Conservation (phyloP, 2,113 vertebrate genomes). For the Tupaia chinensis region DNA sequence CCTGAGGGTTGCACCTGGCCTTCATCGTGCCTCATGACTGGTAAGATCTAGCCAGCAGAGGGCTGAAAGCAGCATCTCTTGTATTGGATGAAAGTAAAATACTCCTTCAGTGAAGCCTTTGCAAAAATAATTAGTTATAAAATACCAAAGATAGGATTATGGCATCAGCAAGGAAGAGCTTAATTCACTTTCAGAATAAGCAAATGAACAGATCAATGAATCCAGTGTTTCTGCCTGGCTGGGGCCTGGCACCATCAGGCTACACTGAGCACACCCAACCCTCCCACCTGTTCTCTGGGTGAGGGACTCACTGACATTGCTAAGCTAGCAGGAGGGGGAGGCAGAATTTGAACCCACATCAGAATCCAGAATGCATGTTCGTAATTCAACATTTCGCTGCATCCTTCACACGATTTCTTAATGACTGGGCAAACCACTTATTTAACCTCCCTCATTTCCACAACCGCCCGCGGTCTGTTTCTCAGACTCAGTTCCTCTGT, state of each 20-base stretch:
- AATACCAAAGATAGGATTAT: conserved; percentile 17
- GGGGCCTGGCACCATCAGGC: background rate
- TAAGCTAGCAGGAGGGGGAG: background rate
- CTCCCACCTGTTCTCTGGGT: too few species aligned
- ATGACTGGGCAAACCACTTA: background rate
- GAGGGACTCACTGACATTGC: background rate
- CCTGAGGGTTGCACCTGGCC: background rate
- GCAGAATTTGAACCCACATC: background rate
- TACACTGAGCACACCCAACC: too few species aligned
- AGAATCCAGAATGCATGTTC: background rate
- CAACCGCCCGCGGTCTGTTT: background rate
- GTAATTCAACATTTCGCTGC: background rate
- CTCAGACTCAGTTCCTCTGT: background rate
- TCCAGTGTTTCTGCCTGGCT: background rate
- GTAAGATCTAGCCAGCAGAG: background rate
- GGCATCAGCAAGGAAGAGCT: background rate
- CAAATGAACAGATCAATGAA: background rate
- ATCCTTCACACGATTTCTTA: background rate
- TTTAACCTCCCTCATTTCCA: background rate
- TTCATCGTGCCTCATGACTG: background rate
- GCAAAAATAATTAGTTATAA: conserved; percentile 34
- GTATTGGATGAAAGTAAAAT: background rate
- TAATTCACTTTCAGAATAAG: background rate
- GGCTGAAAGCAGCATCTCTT: background rate
- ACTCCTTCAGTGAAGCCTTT: background rate